Evolutionary conservation across 2,113 vertebrate genomes (phyloP).

Genomic region (Tragulus kanchil): DNA sequence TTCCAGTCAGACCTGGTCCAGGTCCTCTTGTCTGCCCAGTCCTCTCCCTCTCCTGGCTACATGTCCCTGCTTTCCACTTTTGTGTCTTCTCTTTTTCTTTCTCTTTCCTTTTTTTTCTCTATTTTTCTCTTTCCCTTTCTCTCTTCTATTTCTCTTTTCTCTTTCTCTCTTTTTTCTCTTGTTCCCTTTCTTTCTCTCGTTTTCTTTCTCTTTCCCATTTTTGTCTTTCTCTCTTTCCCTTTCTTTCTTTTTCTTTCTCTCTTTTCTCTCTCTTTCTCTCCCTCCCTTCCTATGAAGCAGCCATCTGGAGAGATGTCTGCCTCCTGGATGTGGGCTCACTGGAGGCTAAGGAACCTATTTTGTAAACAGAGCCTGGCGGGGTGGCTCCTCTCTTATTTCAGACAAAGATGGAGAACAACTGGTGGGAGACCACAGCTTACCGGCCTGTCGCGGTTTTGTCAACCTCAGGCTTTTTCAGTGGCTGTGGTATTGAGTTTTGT

Average conservation of each 20-base stretch:
- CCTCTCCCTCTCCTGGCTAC: neutral
- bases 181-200: neutral
- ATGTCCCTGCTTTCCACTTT: neutral
- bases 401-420: neutral
- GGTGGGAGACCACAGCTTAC: fast-evolving
- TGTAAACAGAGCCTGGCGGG: fast-evolving
- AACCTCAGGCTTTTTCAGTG: neutral
- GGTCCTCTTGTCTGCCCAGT: neutral
- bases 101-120: neutral
- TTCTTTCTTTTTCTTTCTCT: neutral
- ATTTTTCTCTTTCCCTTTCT: neutral
- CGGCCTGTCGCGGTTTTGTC: neutral
- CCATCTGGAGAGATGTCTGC: neutral
- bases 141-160: neutral
- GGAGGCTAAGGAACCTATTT: constrained; percentile 69
- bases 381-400: fast-evolving
- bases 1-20: constrained; percentile 59
- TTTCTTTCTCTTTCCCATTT: neutral
- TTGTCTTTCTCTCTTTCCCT: neutral
- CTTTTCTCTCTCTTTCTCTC: too few species aligned
- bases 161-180: neutral
- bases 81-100: neutral
- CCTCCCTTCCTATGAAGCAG: constrained; percentile 61
- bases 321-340: constrained; percentile 33
- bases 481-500: neutral